Evolutionary conservation across 2,113 vertebrate species (phyloP).

Genomic region (Carassius auratus): DNA sequence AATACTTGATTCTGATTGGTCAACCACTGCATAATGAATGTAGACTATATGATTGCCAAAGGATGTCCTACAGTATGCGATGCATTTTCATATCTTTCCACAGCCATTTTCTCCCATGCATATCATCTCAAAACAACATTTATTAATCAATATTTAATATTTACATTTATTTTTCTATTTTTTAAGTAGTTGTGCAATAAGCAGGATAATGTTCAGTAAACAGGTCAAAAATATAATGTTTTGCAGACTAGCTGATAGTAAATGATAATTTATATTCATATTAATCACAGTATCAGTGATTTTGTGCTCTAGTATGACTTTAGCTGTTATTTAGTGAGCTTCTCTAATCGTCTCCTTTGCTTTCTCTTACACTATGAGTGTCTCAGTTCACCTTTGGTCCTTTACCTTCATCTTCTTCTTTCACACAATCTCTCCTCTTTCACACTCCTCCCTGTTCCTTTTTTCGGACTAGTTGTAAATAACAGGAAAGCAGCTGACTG

Average conservation of each 20-base stretch:
- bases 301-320: background rate
- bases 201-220: background rate
- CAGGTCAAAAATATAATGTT: background rate
- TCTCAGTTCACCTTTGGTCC: slow-evolving; percentile 21
- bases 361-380: background rate
- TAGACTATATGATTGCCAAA: background rate
- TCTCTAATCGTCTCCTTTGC: background rate
- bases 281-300: background rate
- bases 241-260: background rate
- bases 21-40: too few species aligned
- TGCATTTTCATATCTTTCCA: background rate
- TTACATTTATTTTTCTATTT: background rate
- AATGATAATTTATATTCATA: background rate
- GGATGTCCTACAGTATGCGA: background rate
- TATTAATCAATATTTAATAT: background rate
- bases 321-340: background rate
- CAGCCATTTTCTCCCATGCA: background rate
- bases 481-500: background rate
- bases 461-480: slow-evolving; percentile 1
- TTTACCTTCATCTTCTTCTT: background rate
- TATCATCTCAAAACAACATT: background rate
- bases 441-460: background rate
- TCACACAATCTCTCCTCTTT: background rate
- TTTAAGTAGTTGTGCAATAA: background rate
- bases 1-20: background rate